A percentile compares a stretch with the other conserved stretches of the same genome.
These are phyloP conservation scores for Meloidogyne floridensis DNA, from an alignment of 1,140 invertebrate genomes.

Conservation along the genomic window DNA sequence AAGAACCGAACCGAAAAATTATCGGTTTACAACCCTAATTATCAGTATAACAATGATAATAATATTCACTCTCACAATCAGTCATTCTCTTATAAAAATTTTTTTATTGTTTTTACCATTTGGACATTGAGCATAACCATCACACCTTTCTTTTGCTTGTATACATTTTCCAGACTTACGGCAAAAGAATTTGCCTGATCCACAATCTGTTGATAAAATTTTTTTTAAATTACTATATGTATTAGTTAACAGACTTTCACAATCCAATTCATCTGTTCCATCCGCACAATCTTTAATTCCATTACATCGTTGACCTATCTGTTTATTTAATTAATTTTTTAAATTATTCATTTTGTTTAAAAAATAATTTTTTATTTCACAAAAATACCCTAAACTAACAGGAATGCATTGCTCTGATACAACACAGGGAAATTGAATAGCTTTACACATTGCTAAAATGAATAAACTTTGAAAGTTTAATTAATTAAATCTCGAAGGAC, in stretches of 20 bases:
- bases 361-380: not conserved
- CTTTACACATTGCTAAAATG: constrained; percentile 58
- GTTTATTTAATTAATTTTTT: constrained; percentile 7
- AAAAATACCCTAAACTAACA: constrained; percentile 34
- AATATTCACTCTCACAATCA: not conserved
- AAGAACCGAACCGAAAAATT: too few relatives aligned
- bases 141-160: constrained; percentile 52
- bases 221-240: not conserved
- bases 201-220: constrained; percentile 48
- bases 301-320: constrained; percentile 52
- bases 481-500: too few relatives aligned
- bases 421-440: constrained; percentile 61
- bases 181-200: constrained; percentile 56
- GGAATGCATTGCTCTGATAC: constrained; percentile 63
- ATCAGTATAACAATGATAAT: too few relatives aligned
- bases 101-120: constrained; percentile 37
- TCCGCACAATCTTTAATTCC: constrained; percentile 60
- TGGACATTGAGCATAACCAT: constrained; percentile 57
- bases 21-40: too few relatives aligned
- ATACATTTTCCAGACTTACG: constrained; percentile 61
- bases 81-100: not conserved
- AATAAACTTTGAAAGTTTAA: not conserved
- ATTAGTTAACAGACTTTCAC: constrained; percentile 45
- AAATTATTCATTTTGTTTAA: constrained; percentile 1
- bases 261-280: constrained; percentile 61